phyloP scores from a whole-genome alignment of 2,888 invertebrate genomes.

The Drosophila leonis region DNA sequence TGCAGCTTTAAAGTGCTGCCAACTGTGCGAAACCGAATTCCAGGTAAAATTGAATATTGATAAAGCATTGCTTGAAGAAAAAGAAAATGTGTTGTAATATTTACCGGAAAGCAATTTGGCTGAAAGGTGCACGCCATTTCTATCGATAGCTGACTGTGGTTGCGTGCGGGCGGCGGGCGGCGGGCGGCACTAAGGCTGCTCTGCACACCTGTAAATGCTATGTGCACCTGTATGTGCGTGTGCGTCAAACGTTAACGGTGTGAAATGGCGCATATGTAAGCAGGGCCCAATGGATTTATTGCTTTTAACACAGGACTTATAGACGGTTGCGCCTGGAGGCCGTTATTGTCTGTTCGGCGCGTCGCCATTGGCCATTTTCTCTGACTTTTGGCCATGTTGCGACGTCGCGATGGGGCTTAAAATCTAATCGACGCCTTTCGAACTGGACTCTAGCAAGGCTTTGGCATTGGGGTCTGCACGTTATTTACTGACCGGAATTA shows the following conservation, averaged over 20 bases:
- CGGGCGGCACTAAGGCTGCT: no score
- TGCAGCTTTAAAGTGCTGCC: background rate
- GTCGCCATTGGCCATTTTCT: conserved; percentile 10
- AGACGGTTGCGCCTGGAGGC: conserved; percentile 66
- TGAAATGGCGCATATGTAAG: conserved; percentile 81
- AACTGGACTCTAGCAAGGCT: conserved; percentile 17
- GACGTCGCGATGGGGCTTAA: conserved; percentile 59
- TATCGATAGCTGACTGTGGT: conserved; percentile 64
- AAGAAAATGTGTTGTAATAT: conserved; percentile 35
- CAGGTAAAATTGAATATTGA: conserved; percentile 56
- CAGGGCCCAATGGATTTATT: conserved; percentile 73
- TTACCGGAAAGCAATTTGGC: conserved; percentile 68
- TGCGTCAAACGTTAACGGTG: conserved; percentile 72
- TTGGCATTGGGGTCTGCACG: conserved; percentile 61
- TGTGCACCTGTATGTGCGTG: conserved; percentile 21
- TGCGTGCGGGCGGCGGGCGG: conserved; percentile 19
- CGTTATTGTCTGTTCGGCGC: conserved; percentile 55
- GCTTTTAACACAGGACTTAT: conserved; percentile 79
- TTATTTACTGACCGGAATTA: conserved; percentile 81
- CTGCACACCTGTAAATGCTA: conserved; percentile 14
- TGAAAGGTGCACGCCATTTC: conserved; percentile 69
- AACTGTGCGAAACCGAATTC: background rate
- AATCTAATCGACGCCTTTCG: conserved; percentile 70
- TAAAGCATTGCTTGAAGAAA: conserved; percentile 30
- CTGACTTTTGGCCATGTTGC: conserved; percentile 55